A percentile compares a stretch with the other conserved stretches of the same genome.
Conservation (phyloP, 2,888 invertebrate genomes). For the Cosmia pyralina region DNA sequence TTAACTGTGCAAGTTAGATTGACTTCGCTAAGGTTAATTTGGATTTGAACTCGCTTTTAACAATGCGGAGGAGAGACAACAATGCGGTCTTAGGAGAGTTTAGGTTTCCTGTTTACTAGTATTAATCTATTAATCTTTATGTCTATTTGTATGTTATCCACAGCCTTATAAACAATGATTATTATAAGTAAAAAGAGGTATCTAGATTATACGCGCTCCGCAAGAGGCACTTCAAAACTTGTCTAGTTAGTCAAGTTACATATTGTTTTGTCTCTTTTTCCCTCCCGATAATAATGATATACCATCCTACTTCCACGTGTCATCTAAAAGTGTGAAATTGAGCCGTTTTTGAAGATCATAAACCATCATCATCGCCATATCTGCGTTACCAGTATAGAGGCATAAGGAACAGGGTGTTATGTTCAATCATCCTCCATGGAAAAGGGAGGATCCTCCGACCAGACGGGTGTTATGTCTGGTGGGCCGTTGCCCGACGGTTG, state of each 20-base stretch:
- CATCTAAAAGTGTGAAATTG: too few species aligned
- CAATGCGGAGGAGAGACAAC: conserved; percentile 38
- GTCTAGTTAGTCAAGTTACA: neutral
- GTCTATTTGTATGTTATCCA: neutral
- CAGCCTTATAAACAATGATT: neutral
- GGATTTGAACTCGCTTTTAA: conserved; percentile 61
- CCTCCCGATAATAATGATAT: neutral
- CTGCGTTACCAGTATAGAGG: too few species aligned
- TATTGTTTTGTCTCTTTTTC: neutral
- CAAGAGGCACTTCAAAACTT: neutral
- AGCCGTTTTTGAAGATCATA: too few species aligned
- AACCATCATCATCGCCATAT: too few species aligned
- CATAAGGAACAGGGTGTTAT: too few species aligned
- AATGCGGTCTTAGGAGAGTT: conserved; percentile 30
- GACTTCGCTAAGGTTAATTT: conserved; percentile 73
- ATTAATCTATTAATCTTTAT: neutral
- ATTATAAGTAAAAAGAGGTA: neutral
- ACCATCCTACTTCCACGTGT: neutral
- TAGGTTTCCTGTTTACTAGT: neutral
- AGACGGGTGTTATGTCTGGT: too few species aligned
- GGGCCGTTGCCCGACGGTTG: too few species aligned
- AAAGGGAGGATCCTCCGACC: too few species aligned
- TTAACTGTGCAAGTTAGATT: conserved; percentile 80
- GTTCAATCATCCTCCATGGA: too few species aligned
- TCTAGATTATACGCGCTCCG: neutral